Conservation (phyloP, 2,888 invertebrate genomes). For the Brachypterus glaber region DNA sequence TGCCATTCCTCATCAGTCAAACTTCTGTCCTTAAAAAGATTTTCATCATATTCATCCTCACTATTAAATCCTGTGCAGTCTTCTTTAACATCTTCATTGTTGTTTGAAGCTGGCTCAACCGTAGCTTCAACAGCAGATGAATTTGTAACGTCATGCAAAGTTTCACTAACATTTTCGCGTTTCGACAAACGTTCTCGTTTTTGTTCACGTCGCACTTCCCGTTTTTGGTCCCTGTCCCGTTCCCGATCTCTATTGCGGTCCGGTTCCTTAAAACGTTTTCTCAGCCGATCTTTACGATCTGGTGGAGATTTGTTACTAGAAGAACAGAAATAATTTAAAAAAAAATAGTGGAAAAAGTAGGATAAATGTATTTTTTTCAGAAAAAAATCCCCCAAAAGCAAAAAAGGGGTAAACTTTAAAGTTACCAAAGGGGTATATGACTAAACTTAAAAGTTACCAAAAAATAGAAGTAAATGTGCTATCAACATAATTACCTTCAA, state of each 20-base stretch:
- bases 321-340: slow-evolving; percentile 4
- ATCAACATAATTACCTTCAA: background rate
- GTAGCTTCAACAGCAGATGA: slow-evolving; percentile 25
- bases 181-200: slow-evolving; percentile 31
- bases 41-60: slow-evolving; percentile 40
- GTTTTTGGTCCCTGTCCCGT: slow-evolving; percentile 35
- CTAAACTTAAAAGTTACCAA: too few relatives aligned
- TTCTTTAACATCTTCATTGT: slow-evolving; percentile 31
- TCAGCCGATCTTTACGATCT: slow-evolving; percentile 35
- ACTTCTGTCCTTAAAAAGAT: slow-evolving; percentile 26
- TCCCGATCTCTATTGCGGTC: slow-evolving; percentile 31
- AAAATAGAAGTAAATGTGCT: too few relatives aligned
- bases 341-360: background rate
- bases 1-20: slow-evolving; percentile 40
- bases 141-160: slow-evolving; percentile 27
- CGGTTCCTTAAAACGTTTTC: slow-evolving; percentile 37
- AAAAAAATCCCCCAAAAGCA: too few relatives aligned
- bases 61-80: slow-evolving; percentile 40
- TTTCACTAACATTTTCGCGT: slow-evolving; percentile 32
- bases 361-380: too few relatives aligned
- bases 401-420: too few relatives aligned
- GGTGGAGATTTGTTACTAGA: slow-evolving; percentile 20
- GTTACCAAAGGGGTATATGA: too few relatives aligned
- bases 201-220: slow-evolving; percentile 31
- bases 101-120: slow-evolving; percentile 30